Evolutionary conservation across 53 echinoderm and acorn worm genomes (phyloP).

Genomic region (Echinometra lucunter): DNA sequence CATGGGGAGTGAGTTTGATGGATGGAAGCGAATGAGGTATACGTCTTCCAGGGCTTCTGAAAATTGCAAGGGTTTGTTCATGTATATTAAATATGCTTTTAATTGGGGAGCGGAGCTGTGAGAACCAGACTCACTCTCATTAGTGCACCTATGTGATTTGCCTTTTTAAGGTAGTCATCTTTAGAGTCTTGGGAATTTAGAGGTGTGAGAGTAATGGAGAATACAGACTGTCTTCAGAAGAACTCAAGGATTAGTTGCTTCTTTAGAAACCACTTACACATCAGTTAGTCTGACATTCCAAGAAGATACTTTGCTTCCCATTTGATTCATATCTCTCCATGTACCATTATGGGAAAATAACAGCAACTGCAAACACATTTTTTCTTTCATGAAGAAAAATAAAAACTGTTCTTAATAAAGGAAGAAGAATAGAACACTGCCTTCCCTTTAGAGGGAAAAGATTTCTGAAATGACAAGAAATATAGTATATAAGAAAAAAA

Average conservation of each 20-base stretch:
- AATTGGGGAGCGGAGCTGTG: constrained; percentile 63
- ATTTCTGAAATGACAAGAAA: no score
- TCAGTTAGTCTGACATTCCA: background rate
- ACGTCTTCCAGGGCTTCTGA: constrained; percentile 62
- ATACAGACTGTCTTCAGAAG: background rate
- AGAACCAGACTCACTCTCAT: constrained; percentile 30
- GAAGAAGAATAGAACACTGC: no score
- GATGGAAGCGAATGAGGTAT: constrained; percentile 59
- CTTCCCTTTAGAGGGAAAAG: no score
- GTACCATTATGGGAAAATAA: background rate
- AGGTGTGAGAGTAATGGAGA: constrained; percentile 56
- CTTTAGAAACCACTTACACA: background rate
- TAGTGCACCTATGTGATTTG: constrained; percentile 59
- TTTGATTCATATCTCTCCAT: background rate
- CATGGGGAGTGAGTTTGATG: constrained; percentile 69
- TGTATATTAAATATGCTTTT: constrained; percentile 72
- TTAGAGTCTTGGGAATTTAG: background rate
- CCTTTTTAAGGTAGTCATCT: constrained; percentile 36
- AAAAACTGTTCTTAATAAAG: no score
- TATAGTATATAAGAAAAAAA: background rate
- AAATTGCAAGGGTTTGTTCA: constrained; percentile 71
- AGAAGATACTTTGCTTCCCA: background rate
- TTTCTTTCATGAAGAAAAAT: background rate
- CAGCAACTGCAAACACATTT: background rate
- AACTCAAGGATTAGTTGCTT: constrained; percentile 39